Evolutionary conservation across 2,797 vertebrate species (phyloP), one percentile per base, ranked within the genome.

Genomic region (Gambusia yucatana): DNA sequence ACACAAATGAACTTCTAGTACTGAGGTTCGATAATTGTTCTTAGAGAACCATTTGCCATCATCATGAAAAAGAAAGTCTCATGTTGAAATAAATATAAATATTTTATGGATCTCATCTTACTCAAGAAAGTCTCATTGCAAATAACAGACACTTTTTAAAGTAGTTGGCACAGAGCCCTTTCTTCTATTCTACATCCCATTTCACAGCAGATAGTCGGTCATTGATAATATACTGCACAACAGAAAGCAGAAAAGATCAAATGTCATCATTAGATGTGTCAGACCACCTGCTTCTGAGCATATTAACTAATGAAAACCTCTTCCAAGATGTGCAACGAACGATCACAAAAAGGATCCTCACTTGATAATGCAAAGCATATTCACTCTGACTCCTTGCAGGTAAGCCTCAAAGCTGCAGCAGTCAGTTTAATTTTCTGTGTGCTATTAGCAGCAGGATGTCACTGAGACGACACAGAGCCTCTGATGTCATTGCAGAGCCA

Each of bases 401-500:
- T 80, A 67, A 78, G 74, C 77, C 76, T 77, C 70, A 78, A 85
- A 89, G 39, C 67, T 9, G 55, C 48, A 81, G n/a, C 80, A 82
- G 72, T 80, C 33, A 16, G 33, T 78, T 87, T 85, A 30, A 83
- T 84, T 85, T 79, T 75, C 39, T 57, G 59, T 55, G 76, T 59
- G 79, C 67, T 67, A 48, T 74, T 70, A 80, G 33, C 82, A 73
- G 82, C 76, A 55, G 80, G 90, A 82, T 0, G 36, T 84, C 80
- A 48, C 71, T 59, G 80, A 86, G 81, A 79, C 77, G 52, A 73
- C 48, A 43, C 73, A 43, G 74, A 91, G 75, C 75, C 80, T 76
- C 39, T 79, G 77, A 87, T 89, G 88, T 77, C 61, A 82, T 73
- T 22, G 82, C 39, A 0, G 79, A 84, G 82, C 80, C 86, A 82